Percentiles rank a stretch among this genome's conserved stretches.
These are phyloP conservation scores for Virgularia gustaviana DNA, from an alignment of 92 coral and sea anemone genomes.

Conservation along the genomic window DNA sequence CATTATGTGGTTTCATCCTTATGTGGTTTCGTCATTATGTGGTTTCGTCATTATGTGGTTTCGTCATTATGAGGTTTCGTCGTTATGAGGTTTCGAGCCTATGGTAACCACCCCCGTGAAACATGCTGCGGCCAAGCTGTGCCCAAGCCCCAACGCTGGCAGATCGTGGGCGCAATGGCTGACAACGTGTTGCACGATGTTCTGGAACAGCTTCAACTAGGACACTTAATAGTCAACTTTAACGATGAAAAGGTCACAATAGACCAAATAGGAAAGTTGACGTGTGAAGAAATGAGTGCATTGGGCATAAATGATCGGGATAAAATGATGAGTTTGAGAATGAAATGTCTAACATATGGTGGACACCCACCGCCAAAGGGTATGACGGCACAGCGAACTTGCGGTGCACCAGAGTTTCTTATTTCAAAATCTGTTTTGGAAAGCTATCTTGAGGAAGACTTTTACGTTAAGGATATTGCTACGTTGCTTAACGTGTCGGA, in stretches of 20 bases:
- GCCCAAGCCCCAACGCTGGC: too few relatives aligned
- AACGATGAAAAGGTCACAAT: conserved; percentile 44
- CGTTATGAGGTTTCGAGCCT: too few relatives aligned
- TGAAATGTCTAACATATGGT: conserved; percentile 27
- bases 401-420: conserved; percentile 9
- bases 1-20: too few relatives aligned
- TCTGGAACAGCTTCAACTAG: conserved; percentile 46
- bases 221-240: conserved; percentile 45
- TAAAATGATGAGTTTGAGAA: conserved; percentile 33
- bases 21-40: too few relatives aligned
- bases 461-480: conserved; percentile 32
- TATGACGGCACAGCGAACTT: too few relatives aligned
- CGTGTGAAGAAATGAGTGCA: conserved; percentile 22
- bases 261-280: conserved; percentile 41
- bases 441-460: conserved; percentile 25
- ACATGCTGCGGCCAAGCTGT: too few relatives aligned
- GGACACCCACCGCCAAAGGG: conserved; percentile 23
- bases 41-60: too few relatives aligned
- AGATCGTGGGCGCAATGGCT: conserved; percentile 27
- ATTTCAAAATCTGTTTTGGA: conserved; percentile 24
- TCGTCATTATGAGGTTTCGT: too few relatives aligned
- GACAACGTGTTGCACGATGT: conserved; percentile 30
- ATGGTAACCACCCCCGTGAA: too few relatives aligned
- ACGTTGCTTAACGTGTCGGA: conserved; percentile 35
- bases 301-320: conserved; percentile 28